Evolutionary conservation across 2,797 vertebrate species (phyloP).

Genomic region (Mus minutoides): DNA sequence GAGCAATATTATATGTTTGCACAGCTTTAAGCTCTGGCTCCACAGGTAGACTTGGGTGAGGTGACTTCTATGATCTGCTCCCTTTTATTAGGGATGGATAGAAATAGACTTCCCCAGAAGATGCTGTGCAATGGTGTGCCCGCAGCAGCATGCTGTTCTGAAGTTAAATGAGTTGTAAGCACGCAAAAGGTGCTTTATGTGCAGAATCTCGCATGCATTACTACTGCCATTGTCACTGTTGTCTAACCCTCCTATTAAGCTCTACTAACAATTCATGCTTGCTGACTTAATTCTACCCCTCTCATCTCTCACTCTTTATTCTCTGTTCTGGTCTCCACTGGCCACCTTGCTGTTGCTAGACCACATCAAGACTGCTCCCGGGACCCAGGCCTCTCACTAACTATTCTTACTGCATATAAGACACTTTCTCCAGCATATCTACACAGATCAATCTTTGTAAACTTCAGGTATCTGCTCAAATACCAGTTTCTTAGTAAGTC

Average conservation of each 20-base stretch:
- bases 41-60: neutral
- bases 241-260: neutral
- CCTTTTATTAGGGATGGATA: neutral
- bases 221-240: neutral
- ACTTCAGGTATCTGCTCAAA: constrained; percentile 30
- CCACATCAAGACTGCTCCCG: neutral
- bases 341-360: neutral
- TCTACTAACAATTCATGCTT: neutral
- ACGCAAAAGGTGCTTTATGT: neutral
- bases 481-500: constrained; percentile 26
- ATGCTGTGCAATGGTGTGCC: neutral
- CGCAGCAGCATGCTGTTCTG: neutral
- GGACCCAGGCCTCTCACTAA: neutral
- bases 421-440: neutral
- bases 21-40: neutral
- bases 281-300: constrained; percentile 29
- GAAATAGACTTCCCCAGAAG: neutral
- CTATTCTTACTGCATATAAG: neutral
- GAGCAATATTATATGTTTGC: neutral
- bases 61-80: neutral
- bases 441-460: neutral
- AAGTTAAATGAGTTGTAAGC: constrained; percentile 43
- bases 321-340: neutral
- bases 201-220: neutral
- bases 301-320: constrained; percentile 9